These are phyloP conservation scores for Dermatemys mawii DNA, from an alignment of 2,113 vertebrate genomes.

Conservation along the genomic window DNA sequence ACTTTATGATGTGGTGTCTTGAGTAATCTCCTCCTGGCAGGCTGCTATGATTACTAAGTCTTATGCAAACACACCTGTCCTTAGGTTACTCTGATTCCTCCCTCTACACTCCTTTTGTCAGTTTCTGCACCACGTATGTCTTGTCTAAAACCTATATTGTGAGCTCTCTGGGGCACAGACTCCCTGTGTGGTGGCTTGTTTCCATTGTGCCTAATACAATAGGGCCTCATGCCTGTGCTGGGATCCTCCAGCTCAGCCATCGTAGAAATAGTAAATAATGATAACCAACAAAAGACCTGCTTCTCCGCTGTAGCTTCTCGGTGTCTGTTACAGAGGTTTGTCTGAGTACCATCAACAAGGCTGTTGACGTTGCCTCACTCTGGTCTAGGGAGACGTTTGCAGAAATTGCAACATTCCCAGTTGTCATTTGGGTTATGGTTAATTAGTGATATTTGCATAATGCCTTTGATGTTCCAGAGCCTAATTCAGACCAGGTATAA, in stretches of 20 bases:
- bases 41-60: background rate
- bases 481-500: background rate
- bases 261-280: background rate
- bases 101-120: background rate
- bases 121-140: background rate
- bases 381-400: background rate
- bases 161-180: background rate
- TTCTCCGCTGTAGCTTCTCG: background rate
- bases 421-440: conserved; percentile 12
- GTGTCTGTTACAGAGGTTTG: background rate
- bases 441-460: background rate
- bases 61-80: background rate
- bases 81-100: background rate
- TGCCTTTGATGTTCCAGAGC: conserved; percentile 20
- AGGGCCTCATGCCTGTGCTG: background rate
- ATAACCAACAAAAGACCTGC: background rate
- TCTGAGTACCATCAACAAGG: background rate
- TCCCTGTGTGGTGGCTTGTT: background rate
- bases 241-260: background rate
- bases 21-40: background rate
- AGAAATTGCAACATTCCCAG: conserved; percentile 12
- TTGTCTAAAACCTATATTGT: fast-evolving
- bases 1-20: background rate
- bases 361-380: background rate
- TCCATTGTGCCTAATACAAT: background rate